A percentile compares a stretch with the other conserved stretches of the same genome.
Evolutionary conservation across 2,797 vertebrate species (phyloP).

Genomic region (Semaprochilodus insignis): DNA sequence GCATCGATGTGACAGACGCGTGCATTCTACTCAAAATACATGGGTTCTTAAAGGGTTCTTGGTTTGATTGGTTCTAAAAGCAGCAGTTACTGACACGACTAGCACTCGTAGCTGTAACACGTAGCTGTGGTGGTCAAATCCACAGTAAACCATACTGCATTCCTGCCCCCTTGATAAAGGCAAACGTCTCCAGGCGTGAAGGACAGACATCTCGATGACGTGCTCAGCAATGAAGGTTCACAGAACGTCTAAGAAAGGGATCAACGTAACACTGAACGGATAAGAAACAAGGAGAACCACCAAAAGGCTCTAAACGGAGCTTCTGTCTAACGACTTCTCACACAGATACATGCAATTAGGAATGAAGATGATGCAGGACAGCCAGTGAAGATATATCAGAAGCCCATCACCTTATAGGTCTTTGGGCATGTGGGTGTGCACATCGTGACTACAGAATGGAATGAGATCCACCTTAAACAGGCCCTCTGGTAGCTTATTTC

Average conservation of each 20-base stretch:
- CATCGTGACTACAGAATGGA: neutral
- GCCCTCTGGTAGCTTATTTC: neutral
- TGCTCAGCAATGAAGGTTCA: neutral
- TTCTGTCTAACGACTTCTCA: neutral
- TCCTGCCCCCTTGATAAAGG: neutral
- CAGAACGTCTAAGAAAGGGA: neutral
- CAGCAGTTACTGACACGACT: neutral
- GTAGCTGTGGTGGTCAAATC: neutral
- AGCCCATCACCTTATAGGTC: neutral
- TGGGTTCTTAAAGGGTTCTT: neutral
- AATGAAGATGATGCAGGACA: neutral
- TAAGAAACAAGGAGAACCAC: neutral
- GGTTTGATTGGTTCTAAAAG: neutral
- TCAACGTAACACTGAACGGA: neutral
- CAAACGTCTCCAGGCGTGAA: no score
- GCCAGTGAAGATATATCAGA: neutral
- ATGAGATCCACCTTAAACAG: neutral
- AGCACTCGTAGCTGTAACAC: neutral
- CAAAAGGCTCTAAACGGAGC: neutral
- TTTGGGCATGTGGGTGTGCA: neutral
- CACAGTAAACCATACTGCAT: neutral
- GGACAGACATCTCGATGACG: neutral
- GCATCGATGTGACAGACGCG: neutral
- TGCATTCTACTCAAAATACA: neutral
- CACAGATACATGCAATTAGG: neutral